Conservation (phyloP, 2,113 vertebrate species). For the Mesitornis unicolor region DNA sequence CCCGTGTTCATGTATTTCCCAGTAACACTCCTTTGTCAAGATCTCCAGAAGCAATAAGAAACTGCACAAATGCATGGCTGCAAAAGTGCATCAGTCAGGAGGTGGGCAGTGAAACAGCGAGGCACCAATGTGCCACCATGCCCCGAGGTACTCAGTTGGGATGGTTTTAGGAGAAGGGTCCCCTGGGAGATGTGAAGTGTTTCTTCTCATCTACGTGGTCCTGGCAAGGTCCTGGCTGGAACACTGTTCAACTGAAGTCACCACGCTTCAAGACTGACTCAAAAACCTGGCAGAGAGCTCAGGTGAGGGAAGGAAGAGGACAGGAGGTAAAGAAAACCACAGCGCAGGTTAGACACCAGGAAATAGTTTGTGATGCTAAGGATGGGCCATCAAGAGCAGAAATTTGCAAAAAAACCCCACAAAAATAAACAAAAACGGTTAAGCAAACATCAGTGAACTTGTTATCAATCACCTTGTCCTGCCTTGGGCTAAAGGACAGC, state of each 20-base stretch:
- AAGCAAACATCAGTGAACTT: background rate
- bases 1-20: background rate
- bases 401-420: background rate
- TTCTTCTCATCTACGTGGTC: background rate
- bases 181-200: background rate
- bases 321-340: background rate
- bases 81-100: no score
- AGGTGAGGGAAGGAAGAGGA: background rate
- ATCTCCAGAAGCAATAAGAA: accelerated
- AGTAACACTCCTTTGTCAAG: background rate
- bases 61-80: no score
- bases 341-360: background rate
- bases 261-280: accelerated
- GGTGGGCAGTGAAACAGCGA: background rate
- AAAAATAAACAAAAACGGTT: background rate
- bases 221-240: background rate
- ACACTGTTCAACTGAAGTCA: background rate
- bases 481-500: background rate
- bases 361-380: background rate
- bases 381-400: accelerated
- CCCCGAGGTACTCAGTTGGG: accelerated
- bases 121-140: background rate
- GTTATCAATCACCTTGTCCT: background rate
- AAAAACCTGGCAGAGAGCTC: background rate
- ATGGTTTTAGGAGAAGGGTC: background rate